Evolutionary conservation across 2,888 invertebrate genomes (phyloP).

Genomic region (Eupelmus urozonus): DNA sequence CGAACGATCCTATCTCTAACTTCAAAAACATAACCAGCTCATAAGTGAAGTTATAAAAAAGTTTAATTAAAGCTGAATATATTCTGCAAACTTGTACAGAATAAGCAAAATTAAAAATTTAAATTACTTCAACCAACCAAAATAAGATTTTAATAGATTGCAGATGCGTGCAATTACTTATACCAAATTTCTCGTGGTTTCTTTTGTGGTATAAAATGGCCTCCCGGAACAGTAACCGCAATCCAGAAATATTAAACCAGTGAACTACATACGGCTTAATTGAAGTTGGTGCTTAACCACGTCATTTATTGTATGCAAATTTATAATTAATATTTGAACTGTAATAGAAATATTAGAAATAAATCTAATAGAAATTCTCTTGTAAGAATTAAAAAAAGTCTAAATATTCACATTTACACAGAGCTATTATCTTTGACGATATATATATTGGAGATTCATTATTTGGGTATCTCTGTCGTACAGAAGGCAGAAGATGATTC

Average conservation of each 20-base stretch:
- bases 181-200: slow-evolving; percentile 2
- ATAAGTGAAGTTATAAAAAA: too few species aligned
- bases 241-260: slow-evolving; percentile 31
- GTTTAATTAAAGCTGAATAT: too few species aligned
- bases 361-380: too few species aligned
- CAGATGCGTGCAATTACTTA: not conserved
- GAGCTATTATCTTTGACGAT: too few species aligned
- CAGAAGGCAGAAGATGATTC: not conserved
- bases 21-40: too few species aligned
- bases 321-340: too few species aligned
- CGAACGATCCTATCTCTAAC: too few species aligned
- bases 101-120: too few species aligned
- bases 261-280: slow-evolving; percentile 26
- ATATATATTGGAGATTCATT: not conserved
- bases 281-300: slow-evolving; percentile 11
- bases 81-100: too few species aligned
- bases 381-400: too few species aligned
- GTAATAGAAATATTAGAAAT: not conserved
- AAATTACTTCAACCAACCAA: too few species aligned
- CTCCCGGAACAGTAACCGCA: slow-evolving; percentile 24
- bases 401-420: too few species aligned
- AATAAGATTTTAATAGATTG: not conserved
- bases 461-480: not conserved
- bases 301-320: not conserved
- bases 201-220: slow-evolving; percentile 17